These are phyloP conservation scores for Mercenaria mercenaria DNA, from an alignment of 1,140 invertebrate species.

Conservation along the genomic window DNA sequence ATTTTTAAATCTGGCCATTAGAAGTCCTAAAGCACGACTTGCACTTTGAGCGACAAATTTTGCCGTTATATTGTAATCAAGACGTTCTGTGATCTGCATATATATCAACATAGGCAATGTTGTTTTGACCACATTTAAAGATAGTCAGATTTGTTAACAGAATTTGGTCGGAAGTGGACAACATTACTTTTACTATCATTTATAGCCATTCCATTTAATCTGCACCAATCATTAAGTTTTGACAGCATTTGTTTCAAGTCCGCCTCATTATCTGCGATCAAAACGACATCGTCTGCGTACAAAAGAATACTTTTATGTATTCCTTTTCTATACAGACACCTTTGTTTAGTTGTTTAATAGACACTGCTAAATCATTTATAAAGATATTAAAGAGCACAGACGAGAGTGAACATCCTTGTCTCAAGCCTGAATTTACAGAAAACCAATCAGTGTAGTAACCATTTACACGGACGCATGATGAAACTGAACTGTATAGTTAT, in stretches of 20 bases:
- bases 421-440: too few species aligned
- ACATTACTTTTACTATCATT: not conserved
- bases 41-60: conserved; percentile 7
- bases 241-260: not conserved
- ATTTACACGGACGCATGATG: too few species aligned
- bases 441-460: too few species aligned
- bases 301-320: not conserved
- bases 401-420: too few species aligned
- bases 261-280: not conserved
- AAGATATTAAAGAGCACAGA: not conserved
- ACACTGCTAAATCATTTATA: not conserved
- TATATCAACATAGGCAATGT: too few species aligned
- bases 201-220: not conserved
- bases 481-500: too few species aligned
- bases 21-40: not conserved
- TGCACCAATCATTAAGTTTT: not conserved
- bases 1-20: not conserved
- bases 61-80: conserved; percentile 11
- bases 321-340: not conserved
- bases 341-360: not conserved
- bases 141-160: not conserved
- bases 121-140: too few species aligned
- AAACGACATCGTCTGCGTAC: not conserved
- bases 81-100: too few species aligned
- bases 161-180: not conserved